These are phyloP conservation scores for Thrips palmi DNA, from an alignment of 1,140 invertebrate species.

Conservation along the genomic window DNA sequence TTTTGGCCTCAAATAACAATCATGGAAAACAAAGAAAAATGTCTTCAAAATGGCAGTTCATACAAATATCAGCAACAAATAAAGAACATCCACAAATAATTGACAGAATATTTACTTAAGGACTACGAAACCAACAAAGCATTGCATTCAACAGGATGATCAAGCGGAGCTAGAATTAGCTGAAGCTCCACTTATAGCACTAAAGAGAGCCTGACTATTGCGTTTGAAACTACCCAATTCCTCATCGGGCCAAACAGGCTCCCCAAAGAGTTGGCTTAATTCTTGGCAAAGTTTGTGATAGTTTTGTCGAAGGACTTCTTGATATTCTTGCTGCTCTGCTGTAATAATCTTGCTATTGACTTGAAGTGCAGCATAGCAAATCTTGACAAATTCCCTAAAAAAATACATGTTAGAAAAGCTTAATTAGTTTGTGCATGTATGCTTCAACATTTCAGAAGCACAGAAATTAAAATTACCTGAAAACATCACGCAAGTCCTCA, in stretches of 20 bases:
- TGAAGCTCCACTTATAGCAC: constrained; percentile 43
- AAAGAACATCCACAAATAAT: too few species aligned
- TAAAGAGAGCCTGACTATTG: constrained; percentile 46
- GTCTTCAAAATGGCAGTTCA: too few species aligned
- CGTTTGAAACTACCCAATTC: constrained; percentile 37
- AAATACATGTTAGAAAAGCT: constrained; percentile 8
- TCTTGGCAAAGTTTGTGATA: constrained; percentile 68
- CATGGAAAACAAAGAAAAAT: too few species aligned
- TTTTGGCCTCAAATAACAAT: too few species aligned
- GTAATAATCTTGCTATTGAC: constrained; percentile 71
- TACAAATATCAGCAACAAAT: too few species aligned
- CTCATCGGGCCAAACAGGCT: constrained; percentile 43
- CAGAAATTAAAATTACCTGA: constrained; percentile 39
- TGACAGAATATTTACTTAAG: too few species aligned
- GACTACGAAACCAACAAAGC: too few species aligned
- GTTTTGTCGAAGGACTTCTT: constrained; percentile 64
- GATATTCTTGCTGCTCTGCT: constrained; percentile 74
- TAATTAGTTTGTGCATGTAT: not conserved
- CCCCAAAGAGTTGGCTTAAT: constrained; percentile 49
- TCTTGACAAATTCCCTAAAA: constrained; percentile 63
- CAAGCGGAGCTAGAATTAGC: constrained; percentile 43
- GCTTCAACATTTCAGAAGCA: too few species aligned
- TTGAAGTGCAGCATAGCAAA: constrained; percentile 71
- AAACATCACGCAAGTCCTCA: constrained; percentile 66
- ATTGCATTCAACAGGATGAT: too few species aligned